Conservation (phyloP, 1,140 invertebrate genomes). For the Heliconius hermathena region DNA sequence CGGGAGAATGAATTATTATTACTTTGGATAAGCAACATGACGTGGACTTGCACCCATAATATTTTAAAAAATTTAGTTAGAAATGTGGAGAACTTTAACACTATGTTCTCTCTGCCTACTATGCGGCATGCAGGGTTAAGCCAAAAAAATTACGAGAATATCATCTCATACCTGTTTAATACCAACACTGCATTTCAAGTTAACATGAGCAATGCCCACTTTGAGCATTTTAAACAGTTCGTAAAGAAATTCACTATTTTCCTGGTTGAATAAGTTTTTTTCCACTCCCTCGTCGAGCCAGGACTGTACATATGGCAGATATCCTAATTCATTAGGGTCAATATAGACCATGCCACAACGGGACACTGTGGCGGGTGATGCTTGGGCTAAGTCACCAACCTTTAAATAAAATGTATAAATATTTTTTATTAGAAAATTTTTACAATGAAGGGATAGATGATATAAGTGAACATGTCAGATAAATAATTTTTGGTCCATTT, state of each 20-base stretch:
- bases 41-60: too few relatives aligned
- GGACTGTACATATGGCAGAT: conserved; percentile 65
- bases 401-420: conserved; percentile 49
- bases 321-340: conserved; percentile 89
- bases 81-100: too few relatives aligned
- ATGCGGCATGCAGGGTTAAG: not conserved
- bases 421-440: too few relatives aligned
- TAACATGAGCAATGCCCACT: conserved; percentile 80
- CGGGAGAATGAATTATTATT: too few relatives aligned
- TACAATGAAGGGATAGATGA: too few relatives aligned
- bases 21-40: too few relatives aligned
- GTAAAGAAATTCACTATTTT: conserved; percentile 82
- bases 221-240: conserved; percentile 83
- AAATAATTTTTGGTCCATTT: too few relatives aligned
- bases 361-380: conserved; percentile 94
- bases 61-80: too few relatives aligned
- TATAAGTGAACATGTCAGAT: too few relatives aligned
- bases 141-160: not conserved
- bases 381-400: conserved; percentile 92
- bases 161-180: conserved; percentile 64
- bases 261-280: conserved; percentile 67
- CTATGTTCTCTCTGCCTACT: too few relatives aligned
- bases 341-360: conserved; percentile 95
- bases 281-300: conserved; percentile 63
- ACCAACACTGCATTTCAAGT: conserved; percentile 65